Evolutionary conservation across 2,797 vertebrate species (phyloP).

Genomic region (Agapornis canus): DNA sequence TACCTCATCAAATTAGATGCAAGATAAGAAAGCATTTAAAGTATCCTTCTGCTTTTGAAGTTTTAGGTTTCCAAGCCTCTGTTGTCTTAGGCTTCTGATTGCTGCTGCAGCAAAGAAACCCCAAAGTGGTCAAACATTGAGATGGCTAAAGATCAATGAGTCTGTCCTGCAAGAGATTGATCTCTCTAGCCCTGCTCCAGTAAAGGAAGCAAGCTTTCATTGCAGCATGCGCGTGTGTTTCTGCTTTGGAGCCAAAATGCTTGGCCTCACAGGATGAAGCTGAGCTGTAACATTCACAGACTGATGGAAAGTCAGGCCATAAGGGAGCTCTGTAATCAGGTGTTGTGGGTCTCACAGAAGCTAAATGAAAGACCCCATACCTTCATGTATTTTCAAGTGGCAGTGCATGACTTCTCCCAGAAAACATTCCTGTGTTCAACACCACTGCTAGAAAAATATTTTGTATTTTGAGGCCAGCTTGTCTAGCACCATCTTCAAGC

Average conservation of each 20-base stretch:
- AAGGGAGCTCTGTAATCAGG: background rate
- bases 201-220: background rate
- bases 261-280: conserved; percentile 20
- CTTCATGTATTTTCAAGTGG: background rate
- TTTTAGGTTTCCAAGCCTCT: background rate
- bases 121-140: background rate
- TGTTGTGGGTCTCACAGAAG: conserved; percentile 20
- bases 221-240: background rate
- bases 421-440: background rate
- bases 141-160: background rate
- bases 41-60: background rate
- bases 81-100: background rate
- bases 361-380: background rate
- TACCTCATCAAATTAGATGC: background rate
- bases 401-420: background rate
- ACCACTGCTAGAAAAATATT: background rate
- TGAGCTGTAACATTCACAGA: conserved; percentile 31
- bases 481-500: background rate
- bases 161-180: background rate
- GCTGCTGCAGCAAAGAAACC: background rate
- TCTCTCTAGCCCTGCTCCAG: background rate
- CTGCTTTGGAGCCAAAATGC: conserved; percentile 44
- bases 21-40: background rate
- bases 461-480: background rate
- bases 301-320: conserved; percentile 7